phyloP scores from a whole-genome alignment of 2,113 vertebrate species.

The Tachycineta bicolor region DNA sequence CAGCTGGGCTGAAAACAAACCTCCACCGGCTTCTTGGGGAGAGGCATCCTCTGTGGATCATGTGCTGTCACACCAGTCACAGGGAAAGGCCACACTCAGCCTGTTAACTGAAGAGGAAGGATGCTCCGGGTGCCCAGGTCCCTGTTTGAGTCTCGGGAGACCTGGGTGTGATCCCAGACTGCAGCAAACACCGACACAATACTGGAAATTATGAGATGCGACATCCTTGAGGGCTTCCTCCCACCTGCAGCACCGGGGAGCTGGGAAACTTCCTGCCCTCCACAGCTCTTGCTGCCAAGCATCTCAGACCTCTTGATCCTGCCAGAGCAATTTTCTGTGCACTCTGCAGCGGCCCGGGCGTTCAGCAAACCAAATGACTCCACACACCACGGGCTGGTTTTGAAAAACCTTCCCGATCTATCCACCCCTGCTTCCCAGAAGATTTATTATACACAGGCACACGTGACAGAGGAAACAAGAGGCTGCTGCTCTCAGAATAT shows the following conservation, averaged over 20 bases:
- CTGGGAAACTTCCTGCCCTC: neutral
- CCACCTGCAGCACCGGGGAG: neutral
- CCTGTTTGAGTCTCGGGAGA: neutral
- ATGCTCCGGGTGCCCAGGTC: neutral
- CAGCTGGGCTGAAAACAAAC: neutral
- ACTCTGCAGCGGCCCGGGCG: neutral
- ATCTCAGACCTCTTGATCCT: conserved; percentile 16
- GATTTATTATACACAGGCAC: conserved; percentile 34
- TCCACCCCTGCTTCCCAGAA: conserved; percentile 26
- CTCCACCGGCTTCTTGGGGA: neutral
- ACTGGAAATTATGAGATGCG: neutral
- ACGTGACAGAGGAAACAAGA: neutral
- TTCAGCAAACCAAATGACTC: neutral
- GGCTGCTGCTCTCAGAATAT: conserved; percentile 45
- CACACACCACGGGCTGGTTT: neutral
- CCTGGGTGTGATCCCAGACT: neutral
- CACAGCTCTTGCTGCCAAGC: neutral
- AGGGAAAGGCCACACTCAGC: neutral
- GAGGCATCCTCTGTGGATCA: neutral
- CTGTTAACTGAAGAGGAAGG: neutral
- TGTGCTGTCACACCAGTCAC: neutral
- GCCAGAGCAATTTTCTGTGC: neutral
- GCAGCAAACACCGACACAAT: neutral
- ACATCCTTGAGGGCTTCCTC: neutral
- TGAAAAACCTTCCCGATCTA: neutral